Evolutionary conservation across 53 echinoderm and acorn worm species (phyloP).

Genomic region (Actinopyga echinites): DNA sequence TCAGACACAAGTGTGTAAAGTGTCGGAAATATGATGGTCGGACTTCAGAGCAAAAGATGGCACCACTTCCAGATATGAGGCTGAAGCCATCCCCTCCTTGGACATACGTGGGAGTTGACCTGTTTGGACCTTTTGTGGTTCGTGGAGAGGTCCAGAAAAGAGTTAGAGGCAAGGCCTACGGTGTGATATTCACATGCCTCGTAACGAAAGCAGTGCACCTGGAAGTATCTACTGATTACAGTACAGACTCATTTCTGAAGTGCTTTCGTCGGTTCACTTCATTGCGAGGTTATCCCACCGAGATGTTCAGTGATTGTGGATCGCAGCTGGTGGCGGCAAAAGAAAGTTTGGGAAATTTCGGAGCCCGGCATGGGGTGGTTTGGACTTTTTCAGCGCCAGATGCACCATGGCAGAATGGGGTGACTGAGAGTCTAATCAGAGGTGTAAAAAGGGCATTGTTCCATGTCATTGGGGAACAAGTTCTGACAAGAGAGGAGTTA

Average conservation of each 20-base stretch:
- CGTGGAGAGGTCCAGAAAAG: slow-evolving; percentile 13
- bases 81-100: background rate
- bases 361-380: too few relatives aligned
- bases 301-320: slow-evolving; percentile 33
- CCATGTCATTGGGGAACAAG: too few relatives aligned
- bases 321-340: slow-evolving; percentile 55
- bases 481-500: too few relatives aligned
- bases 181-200: slow-evolving; percentile 52
- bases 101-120: slow-evolving; percentile 18
- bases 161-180: too few relatives aligned
- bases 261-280: slow-evolving; percentile 38
- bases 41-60: too few relatives aligned
- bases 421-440: slow-evolving; percentile 23
- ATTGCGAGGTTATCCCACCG: slow-evolving; percentile 41
- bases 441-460: background rate
- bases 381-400: too few relatives aligned
- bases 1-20: too few relatives aligned
- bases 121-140: slow-evolving; percentile 30
- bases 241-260: slow-evolving; percentile 49
- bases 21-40: too few relatives aligned
- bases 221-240: slow-evolving; percentile 37
- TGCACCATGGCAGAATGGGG: too few relatives aligned
- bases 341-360: too few relatives aligned
- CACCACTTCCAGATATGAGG: slow-evolving; percentile 7
- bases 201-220: slow-evolving; percentile 46